These are phyloP conservation scores for Mesodorylaimus sp. DNA, from an alignment of 2,888 invertebrate genomes.

Conservation along the genomic window DNA sequence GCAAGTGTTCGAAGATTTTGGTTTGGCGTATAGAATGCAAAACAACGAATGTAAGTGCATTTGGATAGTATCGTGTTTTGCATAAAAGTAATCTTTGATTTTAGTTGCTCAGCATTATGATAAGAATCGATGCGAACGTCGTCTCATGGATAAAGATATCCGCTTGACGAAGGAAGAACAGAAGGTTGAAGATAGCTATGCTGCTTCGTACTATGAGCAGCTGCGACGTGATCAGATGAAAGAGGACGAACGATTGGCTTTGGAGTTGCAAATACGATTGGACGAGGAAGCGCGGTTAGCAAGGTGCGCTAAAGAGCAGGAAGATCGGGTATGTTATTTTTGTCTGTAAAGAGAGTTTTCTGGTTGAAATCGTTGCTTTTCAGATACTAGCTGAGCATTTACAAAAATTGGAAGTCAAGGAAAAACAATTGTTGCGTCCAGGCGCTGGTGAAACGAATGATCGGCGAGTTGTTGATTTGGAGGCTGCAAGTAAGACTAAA, in stretches of 20 bases:
- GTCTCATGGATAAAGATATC: conserved; percentile 9
- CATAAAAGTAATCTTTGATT: neutral
- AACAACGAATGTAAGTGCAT: conserved; percentile 13
- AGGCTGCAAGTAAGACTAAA: no score
- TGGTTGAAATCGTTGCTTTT: no score
- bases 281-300: conserved; percentile 9
- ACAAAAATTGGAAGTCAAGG: no score
- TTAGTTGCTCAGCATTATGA: conserved; percentile 13
- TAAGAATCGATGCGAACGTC: conserved; percentile 12
- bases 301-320: neutral
- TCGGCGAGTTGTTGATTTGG: no score
- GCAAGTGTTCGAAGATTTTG: conserved; percentile 14
- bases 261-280: conserved; percentile 13
- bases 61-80: neutral
- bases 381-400: no score
- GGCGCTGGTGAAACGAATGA: no score
- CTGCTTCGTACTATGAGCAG: conserved; percentile 11
- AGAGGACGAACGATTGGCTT: conserved; percentile 14
- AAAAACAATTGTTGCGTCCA: no score
- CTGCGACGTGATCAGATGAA: neutral
- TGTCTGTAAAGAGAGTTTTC: neutral
- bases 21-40: conserved; percentile 13
- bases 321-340: no score
- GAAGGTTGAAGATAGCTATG: conserved; percentile 9
- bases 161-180: conserved; percentile 13